phyloP scores from a whole-genome alignment of 2,888 invertebrate genomes.

The Nudaria mundana region DNA sequence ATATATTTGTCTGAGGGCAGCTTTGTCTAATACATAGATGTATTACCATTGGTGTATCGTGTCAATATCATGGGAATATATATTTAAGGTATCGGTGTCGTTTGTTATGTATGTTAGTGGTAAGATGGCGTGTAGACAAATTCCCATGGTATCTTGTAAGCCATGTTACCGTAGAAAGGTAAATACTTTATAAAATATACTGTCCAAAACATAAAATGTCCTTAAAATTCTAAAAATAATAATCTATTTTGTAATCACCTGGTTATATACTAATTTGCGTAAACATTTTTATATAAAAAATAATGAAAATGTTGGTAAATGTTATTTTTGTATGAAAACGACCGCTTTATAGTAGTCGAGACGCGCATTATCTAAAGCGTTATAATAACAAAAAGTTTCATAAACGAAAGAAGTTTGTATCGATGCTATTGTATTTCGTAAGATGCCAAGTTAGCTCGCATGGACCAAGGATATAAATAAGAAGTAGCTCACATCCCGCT shows the following conservation, averaged over 20 bases:
- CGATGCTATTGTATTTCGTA: constrained; percentile 56
- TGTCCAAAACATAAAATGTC: constrained; percentile 28
- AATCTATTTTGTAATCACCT: constrained; percentile 34
- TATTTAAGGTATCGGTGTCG: constrained; percentile 5
- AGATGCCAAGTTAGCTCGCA: constrained; percentile 76
- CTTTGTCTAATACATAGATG: constrained; percentile 28
- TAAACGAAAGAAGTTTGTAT: constrained; percentile 29
- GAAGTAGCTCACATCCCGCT: constrained; percentile 73
- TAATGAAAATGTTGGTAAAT: constrained; percentile 16
- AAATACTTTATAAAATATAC: constrained; percentile 27
- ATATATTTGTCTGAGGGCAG: constrained; percentile 26
- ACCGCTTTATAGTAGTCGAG: constrained; percentile 29
- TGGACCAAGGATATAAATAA: constrained; percentile 76
- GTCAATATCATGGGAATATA: constrained; percentile 21
- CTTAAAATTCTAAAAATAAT: constrained; percentile 17
- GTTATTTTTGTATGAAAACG: constrained; percentile 35
- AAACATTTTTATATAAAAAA: constrained; percentile 2
- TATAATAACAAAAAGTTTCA: constrained; percentile 24
- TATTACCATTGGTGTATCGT: constrained; percentile 15
- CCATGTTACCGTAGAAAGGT: constrained; percentile 21
- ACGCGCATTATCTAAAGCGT: constrained; percentile 56
- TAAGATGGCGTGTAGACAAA: constrained; percentile 4
- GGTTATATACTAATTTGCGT: constrained; percentile 25
- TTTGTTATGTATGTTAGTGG: constrained; percentile 10
- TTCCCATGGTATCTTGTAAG: constrained; percentile 20